Base-by-base conservation (phyloP, 1,140 invertebrate species). In the Papilio helenus region DNA sequence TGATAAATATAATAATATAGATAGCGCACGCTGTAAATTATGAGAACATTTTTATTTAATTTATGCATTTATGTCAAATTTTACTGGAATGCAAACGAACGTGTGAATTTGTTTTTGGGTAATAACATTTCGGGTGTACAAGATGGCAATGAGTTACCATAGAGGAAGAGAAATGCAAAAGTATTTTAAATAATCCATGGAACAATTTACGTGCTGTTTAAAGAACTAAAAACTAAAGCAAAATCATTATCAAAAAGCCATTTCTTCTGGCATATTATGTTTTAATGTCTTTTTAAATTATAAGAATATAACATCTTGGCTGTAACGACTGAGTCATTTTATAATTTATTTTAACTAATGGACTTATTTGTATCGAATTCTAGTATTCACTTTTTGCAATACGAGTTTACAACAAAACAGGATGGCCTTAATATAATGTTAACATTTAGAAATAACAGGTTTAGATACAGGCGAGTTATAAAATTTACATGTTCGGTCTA, bases 401-500 rank as follows among this genome's bases (percentile, higher is more conserved):
- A 65, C 76, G 18, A 77, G 76, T 65, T 65, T 39, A 77, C 76
- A 77, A 77, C 76, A 77, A 77, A 77, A 77, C 76, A 77, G 76
- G 76, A 77, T 77, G 76, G 76, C 76, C 76, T 77, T 77, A 77
- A 77, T 65, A 77, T 77, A 68, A 44, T 77, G 51, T 77, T 77
- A 77, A 77, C 76, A 77, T 77, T 77, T 77, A 77, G 76, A 77
- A 44, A 65, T 77, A 77, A 77, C 76, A 77, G 76, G 76, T 77
- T 77, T 77, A 77, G 76, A 77, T 58, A 77, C 58, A 68, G 61
- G 29, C 76, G 39, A 44, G 76, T 77, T 77, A 77, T 77, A 77
- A 77, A 77, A 77, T 77, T 77, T 77, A 77, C 76, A 77, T 77
- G 76, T 77, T 77, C 14, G n/a, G 76, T 77, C 76, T 77, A 77